Base-by-base conservation (phyloP, 23 tunicate genomes). In the Halocynthia roretzi region DNA sequence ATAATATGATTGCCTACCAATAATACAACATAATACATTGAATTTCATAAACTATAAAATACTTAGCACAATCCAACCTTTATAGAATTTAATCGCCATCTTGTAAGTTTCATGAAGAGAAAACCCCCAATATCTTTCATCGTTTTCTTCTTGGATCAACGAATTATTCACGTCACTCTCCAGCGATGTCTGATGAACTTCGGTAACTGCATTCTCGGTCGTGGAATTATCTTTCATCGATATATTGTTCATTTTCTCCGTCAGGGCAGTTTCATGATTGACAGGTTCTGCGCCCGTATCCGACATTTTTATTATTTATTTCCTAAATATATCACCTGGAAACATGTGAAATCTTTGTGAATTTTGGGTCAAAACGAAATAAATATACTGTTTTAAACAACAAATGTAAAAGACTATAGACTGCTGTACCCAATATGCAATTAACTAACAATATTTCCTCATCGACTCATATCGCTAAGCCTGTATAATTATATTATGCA, bases 61-160 rank as follows among this genome's bases (percentile, higher is more conserved):
- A n/a, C 12, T 12, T 56, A 56, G 12, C 62, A 21, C 44, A 70
- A 50, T 7, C 53, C 52, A 73, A 93, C 93, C 98, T 94, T 85
- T 94, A 65, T 88, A 94, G 77, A 94, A 94, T 57, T 88, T 87
- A 6, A 94, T 77, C 54, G 99, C 99, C 90, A 81, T 88, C 73
- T 77, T 80, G 66, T 86, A 94, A 7, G 94, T 87, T 61, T 94
- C 94, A 77, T 76, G 82, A 51, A 94, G 56, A 8, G 90, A 57
- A 71, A 94, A 94, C 9, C 99, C 89, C 98, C 98, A 93, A 85
- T 72, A 86, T 22, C 80, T 81, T 77, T 92, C 98, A 54, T 90
- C 81, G 60, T 84, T 86, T 71, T 83, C 76, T 67, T 61, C 82
- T 8, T 73, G 23, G 8, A 63, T 53, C 6, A 52, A 49, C 15